A percentile compares a stretch with the other conserved stretches of the same genome.
Evolutionary conservation across 2,113 vertebrate species (phyloP).

Genomic region (Lethenteron reissneri): DNA sequence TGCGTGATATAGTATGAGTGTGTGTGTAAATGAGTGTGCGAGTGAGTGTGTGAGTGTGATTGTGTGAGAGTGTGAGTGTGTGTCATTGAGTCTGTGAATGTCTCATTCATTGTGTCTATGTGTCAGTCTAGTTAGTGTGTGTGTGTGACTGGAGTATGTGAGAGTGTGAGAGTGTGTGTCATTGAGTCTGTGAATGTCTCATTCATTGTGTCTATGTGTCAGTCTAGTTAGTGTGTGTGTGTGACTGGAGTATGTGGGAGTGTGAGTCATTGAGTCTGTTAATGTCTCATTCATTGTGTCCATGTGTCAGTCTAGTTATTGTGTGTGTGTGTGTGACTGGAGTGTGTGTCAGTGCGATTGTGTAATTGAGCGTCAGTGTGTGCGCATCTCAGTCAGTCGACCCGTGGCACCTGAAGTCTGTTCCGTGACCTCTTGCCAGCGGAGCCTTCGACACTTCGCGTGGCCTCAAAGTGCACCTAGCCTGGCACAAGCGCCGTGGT

Average conservation of each 20-base stretch:
- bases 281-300: neutral
- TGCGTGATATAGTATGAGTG: neutral
- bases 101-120: neutral
- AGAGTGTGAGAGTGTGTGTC: neutral
- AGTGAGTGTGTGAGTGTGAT: neutral
- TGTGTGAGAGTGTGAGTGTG: too few species aligned
- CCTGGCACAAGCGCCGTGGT: too few species aligned
- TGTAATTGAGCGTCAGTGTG: neutral
- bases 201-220: neutral
- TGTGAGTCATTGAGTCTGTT: neutral
- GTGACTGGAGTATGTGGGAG: neutral
- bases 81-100: neutral
- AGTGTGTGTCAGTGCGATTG: neutral
- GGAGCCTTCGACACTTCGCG: too few species aligned
- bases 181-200: neutral
- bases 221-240: neutral
- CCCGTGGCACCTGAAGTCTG: too few species aligned
- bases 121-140: neutral
- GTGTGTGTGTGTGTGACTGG: conserved; percentile 1
- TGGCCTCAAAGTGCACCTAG: too few species aligned
- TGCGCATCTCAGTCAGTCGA: too few species aligned
- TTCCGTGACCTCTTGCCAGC: too few species aligned
- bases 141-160: conserved; percentile 1
- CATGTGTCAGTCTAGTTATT: neutral
- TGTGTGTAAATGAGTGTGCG: neutral